Conservation (phyloP, 2,113 vertebrate species). For the Platichthys flesus region DNA sequence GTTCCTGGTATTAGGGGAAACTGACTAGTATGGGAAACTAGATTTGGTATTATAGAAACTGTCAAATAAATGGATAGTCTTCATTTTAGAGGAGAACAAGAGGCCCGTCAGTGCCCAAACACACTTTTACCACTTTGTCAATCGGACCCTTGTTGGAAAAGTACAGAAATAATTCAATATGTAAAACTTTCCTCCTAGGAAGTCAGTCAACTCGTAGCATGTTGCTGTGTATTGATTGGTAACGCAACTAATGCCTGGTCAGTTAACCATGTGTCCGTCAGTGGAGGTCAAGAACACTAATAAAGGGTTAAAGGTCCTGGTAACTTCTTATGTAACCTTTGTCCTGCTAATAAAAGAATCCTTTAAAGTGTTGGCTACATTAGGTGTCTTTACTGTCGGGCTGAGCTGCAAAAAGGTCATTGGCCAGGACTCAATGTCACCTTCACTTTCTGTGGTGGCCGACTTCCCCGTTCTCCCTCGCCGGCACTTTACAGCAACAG, state of each 20-base stretch:
- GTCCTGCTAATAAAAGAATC: no score
- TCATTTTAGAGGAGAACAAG: neutral
- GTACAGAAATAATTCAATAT: neutral
- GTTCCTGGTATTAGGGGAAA: neutral
- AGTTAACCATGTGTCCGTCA: no score
- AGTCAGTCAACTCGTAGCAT: neutral
- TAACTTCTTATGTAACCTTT: no score
- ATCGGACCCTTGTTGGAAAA: neutral
- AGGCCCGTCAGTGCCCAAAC: neutral
- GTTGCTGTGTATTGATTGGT: neutral
- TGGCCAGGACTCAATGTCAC: slow-evolving; percentile 76
- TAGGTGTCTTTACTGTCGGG: neutral
- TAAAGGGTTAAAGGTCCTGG: no score
- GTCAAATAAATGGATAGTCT: neutral
- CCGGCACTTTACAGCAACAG: neutral
- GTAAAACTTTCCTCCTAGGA: neutral
- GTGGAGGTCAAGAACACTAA: no score
- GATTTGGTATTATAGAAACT: neutral
- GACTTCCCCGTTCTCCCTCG: slow-evolving; percentile 15
- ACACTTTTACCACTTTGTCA: neutral
- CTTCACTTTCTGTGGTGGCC: slow-evolving; percentile 58
- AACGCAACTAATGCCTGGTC: neutral
- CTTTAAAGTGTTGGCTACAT: neutral
- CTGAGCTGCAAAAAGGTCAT: slow-evolving; percentile 60
- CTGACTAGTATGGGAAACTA: neutral